These are phyloP conservation scores for Punctoribates punctum DNA, from an alignment of 2,888 invertebrate genomes.

Conservation along the genomic window DNA sequence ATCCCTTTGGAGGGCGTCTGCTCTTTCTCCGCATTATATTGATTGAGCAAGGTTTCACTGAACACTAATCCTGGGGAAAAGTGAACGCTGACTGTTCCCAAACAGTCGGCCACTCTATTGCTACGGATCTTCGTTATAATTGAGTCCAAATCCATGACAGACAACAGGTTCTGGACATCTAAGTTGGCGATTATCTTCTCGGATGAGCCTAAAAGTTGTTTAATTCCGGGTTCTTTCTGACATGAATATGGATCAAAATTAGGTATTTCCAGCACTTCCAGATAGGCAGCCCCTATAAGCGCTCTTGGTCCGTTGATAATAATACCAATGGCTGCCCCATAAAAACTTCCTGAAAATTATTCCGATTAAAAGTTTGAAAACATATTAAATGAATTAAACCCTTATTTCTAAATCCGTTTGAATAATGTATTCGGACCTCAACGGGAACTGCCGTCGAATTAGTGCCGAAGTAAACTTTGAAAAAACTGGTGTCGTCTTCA, in stretches of 20 bases:
- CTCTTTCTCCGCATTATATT: not conserved
- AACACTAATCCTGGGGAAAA: not conserved
- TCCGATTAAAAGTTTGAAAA: not conserved
- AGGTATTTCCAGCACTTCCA: not conserved
- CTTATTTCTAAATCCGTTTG: conserved; percentile 3
- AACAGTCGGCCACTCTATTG: not conserved
- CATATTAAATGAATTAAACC: not conserved
- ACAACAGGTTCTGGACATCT: not conserved
- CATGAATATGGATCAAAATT: not conserved
- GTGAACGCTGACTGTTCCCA: not conserved
- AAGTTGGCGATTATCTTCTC: conserved; percentile 10
- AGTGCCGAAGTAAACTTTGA: not conserved
- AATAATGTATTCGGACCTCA: not conserved
- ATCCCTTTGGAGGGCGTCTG: not conserved
- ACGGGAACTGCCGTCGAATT: not conserved
- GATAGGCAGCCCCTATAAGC: not conserved
- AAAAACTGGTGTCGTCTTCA: not conserved
- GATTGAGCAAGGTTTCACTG: not conserved
- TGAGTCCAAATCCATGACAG: conserved; percentile 11
- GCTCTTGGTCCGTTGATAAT: not conserved
- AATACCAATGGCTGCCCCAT: not conserved
- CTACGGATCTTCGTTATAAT: not conserved
- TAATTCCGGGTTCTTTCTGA: not conserved
- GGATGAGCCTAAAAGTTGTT: not conserved
- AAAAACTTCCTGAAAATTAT: not conserved